Percentiles rank a stretch among this genome's conserved stretches.
phyloP scores from a whole-genome alignment of 1,140 invertebrate genomes.

The Hylaeus volcanicus region DNA sequence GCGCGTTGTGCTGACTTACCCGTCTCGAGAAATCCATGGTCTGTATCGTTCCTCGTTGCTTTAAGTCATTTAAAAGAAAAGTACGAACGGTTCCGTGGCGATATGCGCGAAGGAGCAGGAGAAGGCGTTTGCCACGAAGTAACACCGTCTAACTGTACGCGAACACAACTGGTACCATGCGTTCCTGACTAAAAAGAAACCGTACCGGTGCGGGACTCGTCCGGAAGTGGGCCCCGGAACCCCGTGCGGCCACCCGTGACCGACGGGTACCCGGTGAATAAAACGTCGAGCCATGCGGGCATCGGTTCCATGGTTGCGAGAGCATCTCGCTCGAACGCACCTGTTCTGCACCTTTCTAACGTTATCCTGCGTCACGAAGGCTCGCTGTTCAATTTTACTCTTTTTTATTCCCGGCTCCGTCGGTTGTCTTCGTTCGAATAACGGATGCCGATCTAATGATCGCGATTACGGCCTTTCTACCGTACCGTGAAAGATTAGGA shows the following conservation, averaged over 20 bases:
- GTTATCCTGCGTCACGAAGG: slow-evolving; percentile 24
- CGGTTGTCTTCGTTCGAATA: slow-evolving; percentile 14
- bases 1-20: slow-evolving; percentile 64
- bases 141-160: slow-evolving; percentile 64
- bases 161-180: slow-evolving; percentile 69
- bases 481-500: not conserved
- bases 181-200: slow-evolving; percentile 71
- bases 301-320: slow-evolving; percentile 13
- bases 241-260: slow-evolving; percentile 78
- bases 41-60: slow-evolving; percentile 23
- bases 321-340: slow-evolving; percentile 54
- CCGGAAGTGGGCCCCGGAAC: slow-evolving; percentile 80
- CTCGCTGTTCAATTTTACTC: not conserved
- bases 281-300: slow-evolving; percentile 58
- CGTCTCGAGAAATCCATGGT: slow-evolving; percentile 75
- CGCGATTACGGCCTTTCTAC: not conserved
- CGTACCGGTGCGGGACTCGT: slow-evolving; percentile 71
- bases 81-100: slow-evolving; percentile 10
- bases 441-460: slow-evolving; percentile 17
- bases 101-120: slow-evolving; percentile 55
- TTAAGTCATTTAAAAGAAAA: slow-evolving; percentile 40
- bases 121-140: slow-evolving; percentile 36
- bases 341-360: slow-evolving; percentile 56
- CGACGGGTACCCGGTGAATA: slow-evolving; percentile 71
- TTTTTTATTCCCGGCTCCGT: not conserved